Evolutionary conservation across 2,888 invertebrate species (phyloP).

Genomic region (Tyria jacobaeae): DNA sequence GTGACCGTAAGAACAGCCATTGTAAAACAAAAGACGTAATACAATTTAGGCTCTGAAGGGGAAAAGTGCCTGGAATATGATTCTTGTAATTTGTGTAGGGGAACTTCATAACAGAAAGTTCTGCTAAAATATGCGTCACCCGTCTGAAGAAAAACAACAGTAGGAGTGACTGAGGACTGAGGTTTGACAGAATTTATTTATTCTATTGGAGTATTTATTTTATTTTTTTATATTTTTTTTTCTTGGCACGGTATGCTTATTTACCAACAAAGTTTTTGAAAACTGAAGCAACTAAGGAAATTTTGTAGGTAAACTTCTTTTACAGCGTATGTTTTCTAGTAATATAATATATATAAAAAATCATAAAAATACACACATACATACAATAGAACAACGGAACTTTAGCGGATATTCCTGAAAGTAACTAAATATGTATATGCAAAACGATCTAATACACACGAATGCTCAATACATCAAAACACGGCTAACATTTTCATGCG

Average conservation of each 20-base stretch:
- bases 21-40: not conserved
- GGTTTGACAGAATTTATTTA: too few relatives aligned
- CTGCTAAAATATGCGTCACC: not conserved
- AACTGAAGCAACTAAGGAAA: too few relatives aligned
- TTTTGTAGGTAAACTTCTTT: too few relatives aligned
- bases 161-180: too few relatives aligned
- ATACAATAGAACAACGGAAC: not conserved
- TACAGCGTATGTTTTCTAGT: too few relatives aligned
- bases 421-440: not conserved
- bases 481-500: slow-evolving; percentile 41
- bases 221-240: too few relatives aligned
- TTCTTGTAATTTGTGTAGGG: not conserved
- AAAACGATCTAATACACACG: slow-evolving; percentile 11
- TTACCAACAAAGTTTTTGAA: too few relatives aligned
- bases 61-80: not conserved
- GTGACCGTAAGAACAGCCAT: not conserved
- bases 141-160: not conserved
- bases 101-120: not conserved
- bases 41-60: not conserved
- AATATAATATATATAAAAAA: too few relatives aligned
- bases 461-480: not conserved
- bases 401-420: not conserved
- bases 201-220: too few relatives aligned
- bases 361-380: not conserved
- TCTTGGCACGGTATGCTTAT: too few relatives aligned